phyloP scores from a whole-genome alignment of 2,113 vertebrate species.

The Rhabdornis inornatus region DNA sequence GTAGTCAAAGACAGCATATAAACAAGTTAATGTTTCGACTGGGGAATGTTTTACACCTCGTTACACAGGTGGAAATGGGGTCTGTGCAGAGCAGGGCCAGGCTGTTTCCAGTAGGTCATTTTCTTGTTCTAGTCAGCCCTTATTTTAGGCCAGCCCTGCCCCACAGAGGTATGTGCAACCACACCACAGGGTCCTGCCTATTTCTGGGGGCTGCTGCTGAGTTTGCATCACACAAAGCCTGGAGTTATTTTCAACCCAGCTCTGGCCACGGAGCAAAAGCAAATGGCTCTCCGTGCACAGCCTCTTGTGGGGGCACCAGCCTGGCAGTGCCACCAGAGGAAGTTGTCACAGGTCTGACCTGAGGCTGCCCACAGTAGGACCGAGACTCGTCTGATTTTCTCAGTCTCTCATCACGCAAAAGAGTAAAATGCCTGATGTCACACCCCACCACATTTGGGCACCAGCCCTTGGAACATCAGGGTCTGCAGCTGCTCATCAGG shows the following conservation, averaged over 20 bases:
- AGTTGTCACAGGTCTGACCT: not conserved
- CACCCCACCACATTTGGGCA: not conserved
- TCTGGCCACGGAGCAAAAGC: not conserved
- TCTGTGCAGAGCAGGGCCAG: not conserved
- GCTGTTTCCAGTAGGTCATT: conserved; percentile 25
- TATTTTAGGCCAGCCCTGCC: conserved; percentile 37
- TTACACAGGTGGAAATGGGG: not conserved
- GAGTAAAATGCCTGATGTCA: not conserved
- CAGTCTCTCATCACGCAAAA: not conserved
- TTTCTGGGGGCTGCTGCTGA: conserved; percentile 16
- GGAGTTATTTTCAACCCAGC: not conserved
- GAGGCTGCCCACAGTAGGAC: fast-evolving
- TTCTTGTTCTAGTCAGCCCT: not conserved
- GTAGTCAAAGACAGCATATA: not conserved
- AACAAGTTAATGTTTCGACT: not conserved
- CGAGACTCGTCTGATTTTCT: fast-evolving
- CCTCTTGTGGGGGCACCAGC: not conserved
- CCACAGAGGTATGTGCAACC: not conserved
- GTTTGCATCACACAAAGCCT: not conserved
- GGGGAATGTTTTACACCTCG: not conserved
- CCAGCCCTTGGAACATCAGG: not conserved
- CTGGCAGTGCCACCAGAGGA: not conserved
- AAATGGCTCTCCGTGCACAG: not conserved
- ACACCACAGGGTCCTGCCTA: not conserved
- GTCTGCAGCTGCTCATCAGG: not conserved